Base-by-base conservation (phyloP, 64 coral and sea anemone genomes). In the Hydrozoanthus tunicans region DNA sequence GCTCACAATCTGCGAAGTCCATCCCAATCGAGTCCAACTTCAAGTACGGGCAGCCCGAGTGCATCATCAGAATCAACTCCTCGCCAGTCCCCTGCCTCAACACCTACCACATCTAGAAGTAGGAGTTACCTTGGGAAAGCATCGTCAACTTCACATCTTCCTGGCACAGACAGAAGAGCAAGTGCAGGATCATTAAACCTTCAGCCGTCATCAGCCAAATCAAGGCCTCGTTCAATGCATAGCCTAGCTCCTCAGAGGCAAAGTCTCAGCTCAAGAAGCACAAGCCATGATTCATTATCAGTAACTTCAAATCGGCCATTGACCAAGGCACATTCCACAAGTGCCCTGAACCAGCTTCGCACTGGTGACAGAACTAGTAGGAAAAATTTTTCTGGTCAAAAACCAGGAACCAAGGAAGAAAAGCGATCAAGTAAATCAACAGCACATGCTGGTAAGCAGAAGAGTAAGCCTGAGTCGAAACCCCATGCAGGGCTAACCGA, bases 281-380 rank as follows among this genome's bases (percentile, higher is more conserved):
- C 57, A 8, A 97, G 92, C 27, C 92, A 90, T 24, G 91, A 91
- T 62, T 90, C 83, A 58, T 90, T 96, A 27, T 67, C 93, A 64
- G 15, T 64, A 64, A 15, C 63, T 5, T 86, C 79, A 55, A 93
- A 52, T 67, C 70, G 81, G 80, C 91, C 90, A 53, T 58, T 97
- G n/a, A 79, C 92, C 56, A 97, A 97, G 77, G 90, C 95, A 58
- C 95, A 94, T 26, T 97, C 95, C 11, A 97, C 95, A 9, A 97
- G 92, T 82, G 93, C 95, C 4, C 80, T 97, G 5, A 92, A 97
- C 77, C 90, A 78, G 32, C 78, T 97, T 74, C 89, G 74, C 11
- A 73, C 58, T 13, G 68, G 68, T 75, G 84, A 88, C 13, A 88
- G 69, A 88, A 10, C 56, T 5, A 6, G 11, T 9, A 88, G 54